Evolutionary conservation across 2,888 invertebrate genomes (phyloP), one percentile per base, ranked within the genome.

Genomic region (Synergus japonicus): DNA sequence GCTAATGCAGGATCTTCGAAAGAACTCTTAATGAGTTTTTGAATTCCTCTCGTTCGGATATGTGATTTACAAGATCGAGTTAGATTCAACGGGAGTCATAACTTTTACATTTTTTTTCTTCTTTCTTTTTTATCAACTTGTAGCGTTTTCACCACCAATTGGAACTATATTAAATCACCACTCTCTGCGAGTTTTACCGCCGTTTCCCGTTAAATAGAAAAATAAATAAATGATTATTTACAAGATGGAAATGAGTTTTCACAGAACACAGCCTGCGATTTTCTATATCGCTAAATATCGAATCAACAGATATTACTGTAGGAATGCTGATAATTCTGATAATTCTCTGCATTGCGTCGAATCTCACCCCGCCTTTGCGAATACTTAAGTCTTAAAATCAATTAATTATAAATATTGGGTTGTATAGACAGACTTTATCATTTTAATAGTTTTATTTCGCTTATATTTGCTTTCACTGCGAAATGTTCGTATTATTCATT

Each of bases 161-260:
- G 49, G 15, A 73, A 37, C n/a, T 73, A 49, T 37, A 4, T 22
- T 73, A n/a, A 63, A 63, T 63, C 13, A 13, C 29, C 18, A 18
- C 58, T 58, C 18, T 58, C 18, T 9, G 18, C 9, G 58, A 58
- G 58, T 10, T 15, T 18, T 46, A 69, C 22, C 22, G n/a, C n/a
- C 73, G 46, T 22, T 49, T 54, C 73, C 83, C 85, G 86, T 87
- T 87, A 88, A 88, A 88, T 90, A 90, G 87, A 90, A 89, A 90
- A 90, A 90, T 90, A 90, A 90, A 88, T 87, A 88, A 90, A 90
- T 89, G 88, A 83, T 85, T 89, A 91, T 91, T 89, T 91, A 90
- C 90, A 90, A 86, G 88, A 89, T 90, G 88, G 84, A 84, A 89
- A 90, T 73, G 73, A 73, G 41, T 73, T n/a, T 8, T 73, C 73